Evolutionary conservation across 2,888 invertebrate species (phyloP).

Genomic region (Deladenus siricidicola): DNA sequence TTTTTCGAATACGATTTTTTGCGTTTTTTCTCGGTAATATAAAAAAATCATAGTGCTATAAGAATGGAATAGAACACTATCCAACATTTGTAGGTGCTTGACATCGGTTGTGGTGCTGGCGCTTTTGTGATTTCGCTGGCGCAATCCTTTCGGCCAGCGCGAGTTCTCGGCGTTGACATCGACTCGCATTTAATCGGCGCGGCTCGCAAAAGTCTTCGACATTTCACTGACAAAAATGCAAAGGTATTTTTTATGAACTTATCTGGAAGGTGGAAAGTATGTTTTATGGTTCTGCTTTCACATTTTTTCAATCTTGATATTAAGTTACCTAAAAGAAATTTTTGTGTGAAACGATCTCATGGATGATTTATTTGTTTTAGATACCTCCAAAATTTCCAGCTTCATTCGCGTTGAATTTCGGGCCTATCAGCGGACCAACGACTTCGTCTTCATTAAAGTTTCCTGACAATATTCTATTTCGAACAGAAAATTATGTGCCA

Average conservation of each 20-base stretch:
- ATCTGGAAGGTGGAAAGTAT: not conserved
- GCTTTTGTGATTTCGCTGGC: slow-evolving; percentile 85
- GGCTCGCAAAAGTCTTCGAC: slow-evolving; percentile 68
- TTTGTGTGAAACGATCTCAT: too few species aligned
- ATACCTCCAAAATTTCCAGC: slow-evolving; percentile 24
- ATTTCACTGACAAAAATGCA: slow-evolving; percentile 58
- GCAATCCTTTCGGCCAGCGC: slow-evolving; percentile 72
- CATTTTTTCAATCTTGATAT: too few species aligned
- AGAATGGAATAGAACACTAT: too few species aligned
- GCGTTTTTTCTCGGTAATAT: too few species aligned
- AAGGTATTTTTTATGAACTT: slow-evolving; percentile 22
- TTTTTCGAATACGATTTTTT: too few species aligned
- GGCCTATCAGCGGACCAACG: slow-evolving; percentile 26
- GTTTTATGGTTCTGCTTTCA: too few species aligned
- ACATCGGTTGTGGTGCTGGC: slow-evolving; percentile 95
- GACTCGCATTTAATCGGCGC: slow-evolving; percentile 74
- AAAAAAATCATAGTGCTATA: too few species aligned
- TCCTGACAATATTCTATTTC: slow-evolving; percentile 50
- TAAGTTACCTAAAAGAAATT: too few species aligned
- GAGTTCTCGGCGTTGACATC: slow-evolving; percentile 82
- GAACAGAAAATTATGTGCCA: slow-evolving; percentile 83
- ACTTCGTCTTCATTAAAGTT: slow-evolving; percentile 28
- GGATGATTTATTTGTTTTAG: too few species aligned
- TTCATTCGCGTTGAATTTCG: slow-evolving; percentile 28
- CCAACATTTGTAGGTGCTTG: too few species aligned